These are phyloP conservation scores for Xenopus borealis DNA, from an alignment of 2,113 vertebrate species.

Conservation along the genomic window DNA sequence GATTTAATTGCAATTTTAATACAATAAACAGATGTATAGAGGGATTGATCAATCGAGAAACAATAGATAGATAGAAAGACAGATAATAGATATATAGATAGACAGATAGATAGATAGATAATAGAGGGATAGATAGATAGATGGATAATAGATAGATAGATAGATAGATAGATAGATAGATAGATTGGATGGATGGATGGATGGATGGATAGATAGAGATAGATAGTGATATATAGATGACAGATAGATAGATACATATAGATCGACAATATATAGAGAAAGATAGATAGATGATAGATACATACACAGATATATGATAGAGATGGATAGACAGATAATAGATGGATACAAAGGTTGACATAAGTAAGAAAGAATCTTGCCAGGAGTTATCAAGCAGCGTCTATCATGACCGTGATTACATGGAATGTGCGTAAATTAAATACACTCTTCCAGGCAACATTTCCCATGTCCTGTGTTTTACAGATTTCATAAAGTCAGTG, in stretches of 20 bases:
- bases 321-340: neutral
- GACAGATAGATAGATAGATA: no score
- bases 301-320: neutral
- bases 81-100: no score
- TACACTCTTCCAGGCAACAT: constrained; percentile 1
- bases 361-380: neutral
- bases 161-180: no score
- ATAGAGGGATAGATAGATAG: no score
- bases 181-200: neutral
- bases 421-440: neutral
- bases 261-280: neutral
- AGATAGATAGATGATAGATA: neutral
- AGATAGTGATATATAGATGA: neutral
- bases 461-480: constrained; percentile 25
- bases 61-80: no score
- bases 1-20: no score
- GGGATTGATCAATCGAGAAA: no score
- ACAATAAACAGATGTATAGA: no score
- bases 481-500: constrained; percentile 10
- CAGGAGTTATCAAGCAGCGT: neutral
- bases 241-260: neutral
- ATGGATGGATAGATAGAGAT: neutral
- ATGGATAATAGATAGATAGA: no score
- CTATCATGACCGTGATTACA: neutral
- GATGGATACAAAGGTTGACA: neutral